Evolutionary conservation across 37 sponge, comb jelly and placozoan genomes (phyloP).

Genomic region (Diacarnus erythraeanus): DNA sequence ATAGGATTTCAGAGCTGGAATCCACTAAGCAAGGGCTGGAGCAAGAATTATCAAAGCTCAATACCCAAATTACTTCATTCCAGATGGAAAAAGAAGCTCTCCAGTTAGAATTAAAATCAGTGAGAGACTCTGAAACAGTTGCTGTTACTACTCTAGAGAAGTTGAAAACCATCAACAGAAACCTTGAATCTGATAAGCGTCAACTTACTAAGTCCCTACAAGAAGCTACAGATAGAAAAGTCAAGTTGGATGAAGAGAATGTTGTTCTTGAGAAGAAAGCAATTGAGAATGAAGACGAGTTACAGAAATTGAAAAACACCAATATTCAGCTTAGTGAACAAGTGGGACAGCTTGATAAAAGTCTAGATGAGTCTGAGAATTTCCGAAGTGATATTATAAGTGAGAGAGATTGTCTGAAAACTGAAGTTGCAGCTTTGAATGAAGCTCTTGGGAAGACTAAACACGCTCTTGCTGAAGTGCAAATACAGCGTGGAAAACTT

Average conservation of each 20-base stretch:
- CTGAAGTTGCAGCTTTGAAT: constrained; percentile 29
- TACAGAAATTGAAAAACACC: constrained; percentile 23
- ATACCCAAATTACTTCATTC: not conserved
- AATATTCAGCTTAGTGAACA: constrained; percentile 33
- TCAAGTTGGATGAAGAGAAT: constrained; percentile 44
- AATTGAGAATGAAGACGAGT: constrained; percentile 33
- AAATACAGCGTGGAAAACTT: constrained; percentile 63
- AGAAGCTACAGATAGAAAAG: constrained; percentile 27
- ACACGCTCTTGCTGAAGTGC: constrained; percentile 51
- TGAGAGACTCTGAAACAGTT: constrained; percentile 19
- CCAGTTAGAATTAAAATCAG: constrained; percentile 9
- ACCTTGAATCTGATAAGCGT: constrained; percentile 45
- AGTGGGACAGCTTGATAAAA: constrained; percentile 34
- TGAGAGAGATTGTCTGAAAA: constrained; percentile 29
- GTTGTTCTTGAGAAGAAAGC: constrained; percentile 4
- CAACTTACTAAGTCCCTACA: constrained; percentile 31
- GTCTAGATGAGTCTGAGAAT: constrained; percentile 6
- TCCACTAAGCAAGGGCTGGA: constrained; percentile 14
- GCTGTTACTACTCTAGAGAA: constrained; percentile 32
- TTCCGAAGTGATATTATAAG: not conserved
- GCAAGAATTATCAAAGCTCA: constrained; percentile 18
- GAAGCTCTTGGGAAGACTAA: constrained; percentile 54
- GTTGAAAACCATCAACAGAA: constrained; percentile 20
- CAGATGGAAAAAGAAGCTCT: constrained; percentile 56
- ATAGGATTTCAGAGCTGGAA: constrained; percentile 34